Conservation (phyloP, 2,888 invertebrate genomes). For the Biston betularia region DNA sequence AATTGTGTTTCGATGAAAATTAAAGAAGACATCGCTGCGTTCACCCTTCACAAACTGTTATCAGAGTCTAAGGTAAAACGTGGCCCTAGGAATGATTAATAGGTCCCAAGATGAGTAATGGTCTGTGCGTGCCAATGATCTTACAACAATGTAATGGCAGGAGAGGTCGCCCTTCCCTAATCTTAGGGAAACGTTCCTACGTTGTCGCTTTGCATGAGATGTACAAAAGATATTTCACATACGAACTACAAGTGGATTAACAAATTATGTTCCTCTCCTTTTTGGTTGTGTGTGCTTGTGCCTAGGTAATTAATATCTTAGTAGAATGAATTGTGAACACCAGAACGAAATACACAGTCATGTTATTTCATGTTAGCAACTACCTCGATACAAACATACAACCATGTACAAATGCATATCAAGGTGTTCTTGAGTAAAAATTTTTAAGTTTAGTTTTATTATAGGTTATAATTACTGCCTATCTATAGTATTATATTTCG, state of each 20-base stretch:
- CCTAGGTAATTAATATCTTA: no score
- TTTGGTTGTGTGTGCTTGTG: no score
- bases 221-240: constrained; percentile 6
- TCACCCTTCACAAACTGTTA: constrained; percentile 21
- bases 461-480: no score
- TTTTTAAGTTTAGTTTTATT: no score
- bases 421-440: no score
- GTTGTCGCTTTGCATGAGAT: constrained; percentile 28
- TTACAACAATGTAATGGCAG: constrained; percentile 43
- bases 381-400: background rate
- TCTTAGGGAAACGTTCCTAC: constrained; percentile 23
- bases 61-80: constrained; percentile 39
- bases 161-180: constrained; percentile 25
- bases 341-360: background rate
- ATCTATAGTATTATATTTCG: no score
- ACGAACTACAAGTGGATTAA: background rate
- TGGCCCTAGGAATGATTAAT: constrained; percentile 50
- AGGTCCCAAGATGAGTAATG: constrained; percentile 51
- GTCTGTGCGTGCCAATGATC: constrained; percentile 48
- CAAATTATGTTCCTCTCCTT: background rate
- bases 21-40: constrained; percentile 24
- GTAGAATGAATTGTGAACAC: background rate
- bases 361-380: background rate
- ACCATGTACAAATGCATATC: no score
- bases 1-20: background rate